phyloP scores from a whole-genome alignment of 1,140 invertebrate species.

The Aphelinus atriplicis region DNA sequence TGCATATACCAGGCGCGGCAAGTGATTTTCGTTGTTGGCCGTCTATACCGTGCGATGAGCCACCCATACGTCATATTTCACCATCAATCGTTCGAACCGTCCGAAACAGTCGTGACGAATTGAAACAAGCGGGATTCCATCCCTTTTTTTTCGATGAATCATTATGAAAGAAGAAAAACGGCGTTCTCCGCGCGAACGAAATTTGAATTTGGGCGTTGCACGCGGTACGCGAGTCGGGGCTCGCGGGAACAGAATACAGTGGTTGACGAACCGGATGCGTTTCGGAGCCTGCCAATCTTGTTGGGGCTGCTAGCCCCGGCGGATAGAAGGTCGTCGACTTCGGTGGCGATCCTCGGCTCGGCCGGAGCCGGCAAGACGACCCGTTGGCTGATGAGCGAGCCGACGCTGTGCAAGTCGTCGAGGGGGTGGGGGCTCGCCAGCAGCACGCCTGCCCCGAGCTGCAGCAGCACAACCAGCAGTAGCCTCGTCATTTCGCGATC shows the following conservation, averaged over 20 bases:
- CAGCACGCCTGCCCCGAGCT: slow-evolving; percentile 35
- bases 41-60: too few relatives aligned
- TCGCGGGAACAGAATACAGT: too few relatives aligned
- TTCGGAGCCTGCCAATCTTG: slow-evolving; percentile 40
- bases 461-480: slow-evolving; percentile 30
- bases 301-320: slow-evolving; percentile 26
- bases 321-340: slow-evolving; percentile 49
- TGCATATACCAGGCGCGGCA: too few relatives aligned
- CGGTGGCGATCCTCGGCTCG: slow-evolving; percentile 27
- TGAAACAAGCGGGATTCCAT: not conserved
- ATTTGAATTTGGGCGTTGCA: too few relatives aligned
- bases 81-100: too few relatives aligned
- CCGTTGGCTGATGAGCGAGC: not conserved
- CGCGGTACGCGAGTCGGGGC: too few relatives aligned
- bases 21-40: too few relatives aligned
- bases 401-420: too few relatives aligned
- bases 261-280: slow-evolving; percentile 46
- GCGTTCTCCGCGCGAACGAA: not conserved
- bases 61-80: too few relatives aligned
- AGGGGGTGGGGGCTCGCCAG: not conserved
- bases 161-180: not conserved
- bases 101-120: too few relatives aligned
- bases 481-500: not conserved
- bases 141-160: slow-evolving; percentile 37
- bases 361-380: slow-evolving; percentile 37